phyloP scores from a whole-genome alignment of 2,113 vertebrate species.

The Archocentrus centrarchus region DNA sequence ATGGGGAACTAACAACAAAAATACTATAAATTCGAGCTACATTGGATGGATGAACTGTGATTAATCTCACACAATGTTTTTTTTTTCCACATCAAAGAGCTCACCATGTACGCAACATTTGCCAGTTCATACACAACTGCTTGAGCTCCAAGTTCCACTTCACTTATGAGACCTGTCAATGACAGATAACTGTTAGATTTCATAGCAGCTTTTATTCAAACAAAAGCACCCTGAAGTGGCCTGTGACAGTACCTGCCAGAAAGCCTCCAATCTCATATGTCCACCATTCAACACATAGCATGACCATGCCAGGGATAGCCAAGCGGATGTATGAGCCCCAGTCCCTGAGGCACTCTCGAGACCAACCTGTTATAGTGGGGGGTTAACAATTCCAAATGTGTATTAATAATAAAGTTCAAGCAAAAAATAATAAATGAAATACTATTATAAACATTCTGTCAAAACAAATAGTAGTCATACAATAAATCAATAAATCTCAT shows the following conservation, averaged over 20 bases:
- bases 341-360: slow-evolving; percentile 84
- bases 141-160: slow-evolving; percentile 90
- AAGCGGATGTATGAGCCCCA: slow-evolving; percentile 85
- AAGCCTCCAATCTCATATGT: slow-evolving; percentile 14
- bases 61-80: not conserved
- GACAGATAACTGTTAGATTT: not conserved
- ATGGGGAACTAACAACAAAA: slow-evolving; percentile 82
- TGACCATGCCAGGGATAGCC: slow-evolving; percentile 89
- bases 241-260: no score
- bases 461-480: no score
- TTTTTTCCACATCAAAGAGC: not conserved
- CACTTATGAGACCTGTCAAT: slow-evolving; percentile 85
- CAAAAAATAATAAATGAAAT: no score
- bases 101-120: slow-evolving; percentile 87
- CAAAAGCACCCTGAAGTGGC: not conserved
- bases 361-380: slow-evolving; percentile 82
- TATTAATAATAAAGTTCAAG: no score
- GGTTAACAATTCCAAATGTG: no score
- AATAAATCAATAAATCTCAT: no score
- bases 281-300: slow-evolving; percentile 93
- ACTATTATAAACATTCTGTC: no score
- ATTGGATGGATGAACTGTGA: no score
- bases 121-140: slow-evolving; percentile 84
- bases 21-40: not conserved
- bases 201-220: not conserved